Conservation (phyloP, 2,888 invertebrate genomes). For the Leucoma salicis region DNA sequence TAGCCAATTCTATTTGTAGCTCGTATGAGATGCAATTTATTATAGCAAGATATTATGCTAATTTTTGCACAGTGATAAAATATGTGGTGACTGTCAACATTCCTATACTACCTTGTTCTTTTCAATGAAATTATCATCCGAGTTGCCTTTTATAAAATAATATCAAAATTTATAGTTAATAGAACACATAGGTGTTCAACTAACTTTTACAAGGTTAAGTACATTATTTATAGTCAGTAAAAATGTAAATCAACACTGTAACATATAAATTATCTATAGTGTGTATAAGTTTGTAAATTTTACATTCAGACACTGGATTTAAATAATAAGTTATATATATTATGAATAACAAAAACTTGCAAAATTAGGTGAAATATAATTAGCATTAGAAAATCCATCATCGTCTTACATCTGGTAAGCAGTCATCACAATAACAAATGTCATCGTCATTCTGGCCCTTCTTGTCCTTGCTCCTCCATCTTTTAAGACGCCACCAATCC, state of each 20-base stretch:
- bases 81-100: too few relatives aligned
- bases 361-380: not conserved
- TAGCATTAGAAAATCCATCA: conserved; percentile 1
- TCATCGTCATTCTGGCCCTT: conserved; percentile 82
- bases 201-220: too few relatives aligned
- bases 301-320: not conserved
- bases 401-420: conserved; percentile 81
- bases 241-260: not conserved
- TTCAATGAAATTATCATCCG: too few relatives aligned
- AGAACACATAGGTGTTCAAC: too few relatives aligned
- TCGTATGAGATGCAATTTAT: too few relatives aligned
- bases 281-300: not conserved
- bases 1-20: too few relatives aligned
- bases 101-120: too few relatives aligned
- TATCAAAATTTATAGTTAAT: too few relatives aligned
- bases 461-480: conserved; percentile 82
- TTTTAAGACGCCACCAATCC: conserved; percentile 91
- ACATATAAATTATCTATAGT: not conserved
- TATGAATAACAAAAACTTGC: not conserved
- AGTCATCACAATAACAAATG: conserved; percentile 90
- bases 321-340: not conserved
- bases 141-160: too few relatives aligned
- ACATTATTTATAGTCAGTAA: too few relatives aligned
- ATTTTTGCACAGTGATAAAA: too few relatives aligned
- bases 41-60: too few relatives aligned